Evolutionary conservation across 2,797 vertebrate genomes (phyloP).

Genomic region (Melanotaenia parkinsoni): DNA sequence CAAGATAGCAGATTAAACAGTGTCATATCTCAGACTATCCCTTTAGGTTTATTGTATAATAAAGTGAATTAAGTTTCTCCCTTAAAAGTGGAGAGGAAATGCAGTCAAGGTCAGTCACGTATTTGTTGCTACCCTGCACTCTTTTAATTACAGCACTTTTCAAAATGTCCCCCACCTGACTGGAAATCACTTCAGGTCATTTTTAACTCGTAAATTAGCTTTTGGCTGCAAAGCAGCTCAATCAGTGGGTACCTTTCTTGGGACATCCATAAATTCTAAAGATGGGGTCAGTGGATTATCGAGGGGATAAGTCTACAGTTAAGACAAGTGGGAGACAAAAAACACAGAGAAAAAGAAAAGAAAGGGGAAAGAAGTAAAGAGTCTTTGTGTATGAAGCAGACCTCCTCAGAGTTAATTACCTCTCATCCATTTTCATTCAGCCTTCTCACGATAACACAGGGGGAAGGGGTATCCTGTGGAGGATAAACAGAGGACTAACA

Average conservation of each 20-base stretch:
- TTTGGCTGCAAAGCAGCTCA: conserved; percentile 41
- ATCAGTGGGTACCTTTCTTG: conserved; percentile 43
- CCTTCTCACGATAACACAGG: conserved; percentile 37
- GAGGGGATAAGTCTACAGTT: conserved; percentile 33
- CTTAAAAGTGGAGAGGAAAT: conserved; percentile 1
- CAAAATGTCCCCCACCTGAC: conserved; percentile 63
- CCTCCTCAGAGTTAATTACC: conserved; percentile 71
- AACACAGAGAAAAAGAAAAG: not conserved
- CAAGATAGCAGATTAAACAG: not conserved
- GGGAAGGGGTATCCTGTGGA: conserved; percentile 29
- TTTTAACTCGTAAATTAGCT: conserved; percentile 68
- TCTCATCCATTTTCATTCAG: conserved; percentile 65
- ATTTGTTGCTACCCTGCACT: conserved; percentile 59
- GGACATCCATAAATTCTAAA: conserved; percentile 33
- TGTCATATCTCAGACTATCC: not conserved
- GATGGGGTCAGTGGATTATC: conserved; percentile 43
- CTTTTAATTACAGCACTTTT: conserved; percentile 62
- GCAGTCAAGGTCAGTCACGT: conserved; percentile 64
- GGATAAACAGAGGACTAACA: conserved; percentile 55
- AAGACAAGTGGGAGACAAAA: conserved; percentile 55
- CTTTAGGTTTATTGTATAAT: conserved; percentile 21
- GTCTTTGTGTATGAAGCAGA: conserved; percentile 60
- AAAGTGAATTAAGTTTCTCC: conserved; percentile 17
- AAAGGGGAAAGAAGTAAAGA: conserved; percentile 45
- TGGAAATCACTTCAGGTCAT: conserved; percentile 70